These are phyloP conservation scores for Megalops atlanticus DNA, from an alignment of 2,113 vertebrate genomes.

Conservation along the genomic window DNA sequence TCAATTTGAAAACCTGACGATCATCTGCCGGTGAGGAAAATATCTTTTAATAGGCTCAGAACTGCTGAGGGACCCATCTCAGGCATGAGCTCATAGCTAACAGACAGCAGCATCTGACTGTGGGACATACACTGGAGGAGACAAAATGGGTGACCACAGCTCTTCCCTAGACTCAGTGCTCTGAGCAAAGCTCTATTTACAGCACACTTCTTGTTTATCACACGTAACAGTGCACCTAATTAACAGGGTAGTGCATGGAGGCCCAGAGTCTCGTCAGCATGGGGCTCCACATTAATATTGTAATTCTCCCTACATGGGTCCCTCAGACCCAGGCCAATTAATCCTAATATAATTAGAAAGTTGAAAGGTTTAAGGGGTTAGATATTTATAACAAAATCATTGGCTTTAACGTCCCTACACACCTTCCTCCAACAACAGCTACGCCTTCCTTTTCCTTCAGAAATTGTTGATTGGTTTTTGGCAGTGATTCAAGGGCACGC, in stretches of 20 bases:
- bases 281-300: constrained; percentile 51
- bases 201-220: constrained; percentile 51
- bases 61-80: too few relatives aligned
- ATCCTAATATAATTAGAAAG: constrained; percentile 73
- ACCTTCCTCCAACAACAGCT: not conserved
- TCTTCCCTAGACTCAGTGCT: constrained; percentile 25
- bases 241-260: constrained; percentile 55
- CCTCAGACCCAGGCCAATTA: constrained; percentile 67
- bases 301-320: constrained; percentile 46
- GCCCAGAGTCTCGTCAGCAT: constrained; percentile 42
- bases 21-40: too few relatives aligned
- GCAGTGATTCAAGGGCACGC: constrained; percentile 54
- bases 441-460: constrained; percentile 43
- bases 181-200: constrained; percentile 48
- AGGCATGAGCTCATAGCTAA: too few relatives aligned
- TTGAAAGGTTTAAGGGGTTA: constrained; percentile 51
- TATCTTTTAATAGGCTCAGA: too few relatives aligned
- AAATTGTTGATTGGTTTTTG: constrained; percentile 46
- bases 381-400: constrained; percentile 61
- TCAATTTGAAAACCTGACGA: too few relatives aligned
- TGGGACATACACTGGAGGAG: not conserved
- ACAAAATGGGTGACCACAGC: not conserved
- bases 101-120: too few relatives aligned
- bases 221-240: constrained; percentile 63
- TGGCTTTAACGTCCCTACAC: not conserved